A percentile compares a stretch with the other conserved stretches of the same genome.
These are phyloP conservation scores for Austrolebias charrua DNA, from an alignment of 2,797 vertebrate genomes.

Conservation along the genomic window DNA sequence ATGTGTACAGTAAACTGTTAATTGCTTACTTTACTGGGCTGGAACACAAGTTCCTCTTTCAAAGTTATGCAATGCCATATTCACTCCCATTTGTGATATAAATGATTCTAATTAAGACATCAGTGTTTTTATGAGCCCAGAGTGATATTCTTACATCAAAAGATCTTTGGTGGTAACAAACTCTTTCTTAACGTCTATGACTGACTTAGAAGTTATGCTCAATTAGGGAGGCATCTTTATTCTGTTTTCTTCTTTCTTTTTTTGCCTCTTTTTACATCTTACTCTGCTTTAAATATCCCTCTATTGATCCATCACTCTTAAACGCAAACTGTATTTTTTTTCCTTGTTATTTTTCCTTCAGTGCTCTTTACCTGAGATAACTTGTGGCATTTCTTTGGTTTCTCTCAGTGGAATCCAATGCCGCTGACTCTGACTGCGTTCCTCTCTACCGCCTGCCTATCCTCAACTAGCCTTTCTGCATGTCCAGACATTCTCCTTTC, in stretches of 20 bases:
- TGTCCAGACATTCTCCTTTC: conserved; percentile 33
- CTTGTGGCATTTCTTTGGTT: conserved; percentile 59
- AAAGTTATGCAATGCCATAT: conserved; percentile 11
- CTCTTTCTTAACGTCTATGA: conserved; percentile 21
- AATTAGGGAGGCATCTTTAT: conserved; percentile 15
- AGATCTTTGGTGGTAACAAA: conserved; percentile 33
- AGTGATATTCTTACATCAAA: conserved; percentile 39
- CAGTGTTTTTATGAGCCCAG: conserved; percentile 26
- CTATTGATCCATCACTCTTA: conserved; percentile 1
- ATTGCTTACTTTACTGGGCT: not conserved
- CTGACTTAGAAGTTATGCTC: conserved; percentile 36
- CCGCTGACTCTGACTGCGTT: conserved; percentile 47
- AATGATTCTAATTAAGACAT: conserved; percentile 46
- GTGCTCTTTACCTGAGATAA: conserved; percentile 47
- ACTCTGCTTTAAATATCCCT: not conserved
- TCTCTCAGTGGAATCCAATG: conserved; percentile 46
- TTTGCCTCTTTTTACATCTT: too few relatives aligned
- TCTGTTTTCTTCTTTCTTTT: too few relatives aligned
- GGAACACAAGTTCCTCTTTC: not conserved
- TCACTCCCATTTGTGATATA: conserved; percentile 11
- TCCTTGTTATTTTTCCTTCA: conserved; percentile 1
- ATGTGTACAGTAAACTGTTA: too few relatives aligned
- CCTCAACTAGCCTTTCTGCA: conserved; percentile 41
- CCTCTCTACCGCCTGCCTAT: conserved; percentile 40
- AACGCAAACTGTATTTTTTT: not conserved